Evolutionary conservation across 2,888 invertebrate genomes (phyloP), one percentile per base, ranked within the genome.

Genomic region (Hylaea fasciaria): DNA sequence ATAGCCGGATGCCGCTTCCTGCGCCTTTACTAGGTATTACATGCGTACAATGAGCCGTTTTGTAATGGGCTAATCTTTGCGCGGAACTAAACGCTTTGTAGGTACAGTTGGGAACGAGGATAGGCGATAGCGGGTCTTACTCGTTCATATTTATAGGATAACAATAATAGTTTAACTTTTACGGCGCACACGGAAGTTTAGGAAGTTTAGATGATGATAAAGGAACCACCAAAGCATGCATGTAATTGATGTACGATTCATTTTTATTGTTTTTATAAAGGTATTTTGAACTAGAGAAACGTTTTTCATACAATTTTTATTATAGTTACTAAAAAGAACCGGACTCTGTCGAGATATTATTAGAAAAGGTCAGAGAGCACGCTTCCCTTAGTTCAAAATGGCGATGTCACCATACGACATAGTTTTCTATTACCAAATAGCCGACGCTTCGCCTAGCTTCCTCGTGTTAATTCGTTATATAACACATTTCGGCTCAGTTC

Each of bases 1-100:
- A 54, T 52, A 48, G 59, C 49, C 54, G 59, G 59, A 59, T 45
- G 39, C 53, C 12, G 51, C 39, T 56, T 62, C 57, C 57, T 53
- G 44, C 10, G 41, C 54, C 59, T 49, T 45, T 5, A 3, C 39
- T 39, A 10, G 11, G 17, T 39, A 40, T 51, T 48, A 28, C 48
- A 41, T 32, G 43, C 49, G 22, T 43, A 49, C 22, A 22, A 22
- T 22, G 22, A 3, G 35, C 17, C 14, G 28, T 22, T 44, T 13
- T 13, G n/a, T 41, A 11, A 5, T 9, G 47, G 47, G 22, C 14
- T 58, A 52, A 58, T 47, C 50, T 50, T 22, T 14, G 13, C 49
- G 44, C 50, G 51, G 35, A 57, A 47, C 45, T 40, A 17, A 10
- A 12, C 37, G 3, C 9, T 0, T 12, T 46, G 11, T 40, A 29